A percentile compares a stretch with the other conserved stretches of the same genome.
These are phyloP conservation scores for Enteromius argenteus DNA, from an alignment of 2,797 vertebrate species.

Conservation along the genomic window DNA sequence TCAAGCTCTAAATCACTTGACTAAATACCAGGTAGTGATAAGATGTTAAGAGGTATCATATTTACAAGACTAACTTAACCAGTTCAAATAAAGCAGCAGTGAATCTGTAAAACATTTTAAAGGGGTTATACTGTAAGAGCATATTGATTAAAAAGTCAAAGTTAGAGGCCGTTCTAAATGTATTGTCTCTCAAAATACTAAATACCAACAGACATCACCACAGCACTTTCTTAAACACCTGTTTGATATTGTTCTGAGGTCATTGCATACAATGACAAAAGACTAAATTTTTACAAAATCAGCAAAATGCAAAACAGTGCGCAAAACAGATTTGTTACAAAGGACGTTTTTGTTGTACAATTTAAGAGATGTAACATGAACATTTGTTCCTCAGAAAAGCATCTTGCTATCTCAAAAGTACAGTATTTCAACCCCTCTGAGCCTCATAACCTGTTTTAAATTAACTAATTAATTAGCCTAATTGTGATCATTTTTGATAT, in stretches of 20 bases:
- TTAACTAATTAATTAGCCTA: background rate
- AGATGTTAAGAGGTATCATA: background rate
- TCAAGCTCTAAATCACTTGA: slow-evolving; percentile 4
- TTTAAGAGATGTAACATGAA: background rate
- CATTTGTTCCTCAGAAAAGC: background rate
- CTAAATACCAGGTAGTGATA: background rate
- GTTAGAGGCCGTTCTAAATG: background rate
- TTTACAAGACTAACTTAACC: slow-evolving; percentile 4
- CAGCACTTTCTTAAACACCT: slow-evolving; percentile 4
- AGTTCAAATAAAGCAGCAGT: background rate
- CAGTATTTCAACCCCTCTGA: background rate
- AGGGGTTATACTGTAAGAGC: background rate
- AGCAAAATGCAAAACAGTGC: background rate
- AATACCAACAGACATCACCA: background rate
- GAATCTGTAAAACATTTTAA: slow-evolving; percentile 12
- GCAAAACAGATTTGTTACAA: background rate
- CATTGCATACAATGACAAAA: background rate
- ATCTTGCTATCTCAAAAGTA: background rate
- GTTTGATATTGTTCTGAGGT: background rate
- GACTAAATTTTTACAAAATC: background rate
- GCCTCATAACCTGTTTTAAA: background rate
- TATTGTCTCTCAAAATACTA: background rate
- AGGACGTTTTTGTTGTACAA: background rate
- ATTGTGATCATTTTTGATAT: background rate
- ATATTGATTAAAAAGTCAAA: background rate